phyloP scores from a whole-genome alignment of 1,140 invertebrate genomes.

The Zaprionus gabonicus region DNA sequence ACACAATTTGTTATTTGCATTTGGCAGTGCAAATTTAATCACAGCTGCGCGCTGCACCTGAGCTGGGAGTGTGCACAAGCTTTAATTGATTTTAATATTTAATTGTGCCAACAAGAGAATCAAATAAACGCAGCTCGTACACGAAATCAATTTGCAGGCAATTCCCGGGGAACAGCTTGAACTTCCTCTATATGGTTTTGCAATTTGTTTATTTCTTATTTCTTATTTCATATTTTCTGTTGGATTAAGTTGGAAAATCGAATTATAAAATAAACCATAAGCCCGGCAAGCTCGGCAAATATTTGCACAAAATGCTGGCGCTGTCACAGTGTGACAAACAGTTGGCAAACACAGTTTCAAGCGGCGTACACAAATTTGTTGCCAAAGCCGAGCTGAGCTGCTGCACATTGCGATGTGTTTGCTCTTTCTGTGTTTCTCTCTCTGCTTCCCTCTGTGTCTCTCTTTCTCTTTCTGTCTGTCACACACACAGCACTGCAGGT shows the following conservation, averaged over 20 bases:
- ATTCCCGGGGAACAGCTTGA: not conserved
- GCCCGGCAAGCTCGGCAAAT: conserved; percentile 24
- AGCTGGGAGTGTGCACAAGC: not conserved
- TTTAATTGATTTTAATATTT: conserved; percentile 82
- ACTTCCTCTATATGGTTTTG: conserved; percentile 5
- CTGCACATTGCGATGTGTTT: conserved; percentile 21
- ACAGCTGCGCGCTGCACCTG: conserved; percentile 36
- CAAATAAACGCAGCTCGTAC: conserved; percentile 55
- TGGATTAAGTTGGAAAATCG: conserved; percentile 29
- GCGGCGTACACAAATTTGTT: conserved; percentile 47
- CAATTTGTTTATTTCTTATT: not conserved
- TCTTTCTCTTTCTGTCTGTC: no score
- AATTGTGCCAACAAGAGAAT: conserved; percentile 68
- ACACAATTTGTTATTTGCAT: conserved; percentile 23
- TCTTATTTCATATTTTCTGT: not conserved
- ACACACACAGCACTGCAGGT: conserved; percentile 1
- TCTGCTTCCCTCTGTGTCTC: not conserved
- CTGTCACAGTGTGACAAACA: conserved; percentile 22
- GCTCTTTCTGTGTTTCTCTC: not conserved
- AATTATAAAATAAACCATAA: conserved; percentile 38
- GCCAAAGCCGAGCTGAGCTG: conserved; percentile 50
- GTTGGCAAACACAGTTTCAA: conserved; percentile 52
- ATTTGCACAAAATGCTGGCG: conserved; percentile 37
- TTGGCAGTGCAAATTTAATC: conserved; percentile 61
- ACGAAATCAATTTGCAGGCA: conserved; percentile 63